Base-by-base conservation (phyloP, 1,140 invertebrate species). In the Drosophila baimaii region DNA sequence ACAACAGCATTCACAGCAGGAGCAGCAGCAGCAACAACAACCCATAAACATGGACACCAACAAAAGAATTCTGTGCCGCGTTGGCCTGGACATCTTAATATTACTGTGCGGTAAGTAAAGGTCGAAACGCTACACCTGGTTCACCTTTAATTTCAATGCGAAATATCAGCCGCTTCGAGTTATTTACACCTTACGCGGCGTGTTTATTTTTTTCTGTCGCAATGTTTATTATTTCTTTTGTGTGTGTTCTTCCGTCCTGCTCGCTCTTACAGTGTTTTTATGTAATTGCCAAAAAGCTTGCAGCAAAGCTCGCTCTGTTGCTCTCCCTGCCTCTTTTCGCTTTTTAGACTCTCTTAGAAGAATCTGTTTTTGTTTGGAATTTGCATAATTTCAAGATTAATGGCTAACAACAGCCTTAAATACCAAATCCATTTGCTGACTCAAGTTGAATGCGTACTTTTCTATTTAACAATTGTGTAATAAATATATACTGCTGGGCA, bases 31-130 rank as follows among this genome's bases (percentile, higher is more conserved):
- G 49, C 62, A 61, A 49, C 43, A 73, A 33, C 41, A 29, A 19
- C 23, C 35, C 12, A 66, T 33, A 55, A 56, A 64, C n/a, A 91
- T 91, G 90, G 90, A 91, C 65, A 90, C 88, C 56, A 91, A 91
- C 59, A 91, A 91, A 65, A 58, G 90, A 47, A 90, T 91, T 52
- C 58, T 91, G 8, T 90, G 56, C 62, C 90, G 90, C 29, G 84
- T 91, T 52, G 90, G 73, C 3, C 37, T 91, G 19, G 90, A 91
- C 68, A 52, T 91, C 47, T 65, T 91, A 10, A 91, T 91, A 46
- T 59, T 90, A 21, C 59, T 91, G 8, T 91, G 90, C 55, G 90
- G 90, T 91, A 71, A 90, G 90, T 90, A 27, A 39, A 35, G n/a
- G 35, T 19, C 21, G 23, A 37, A 39, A 23, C 49, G 17, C 19